Base-by-base conservation (phyloP, 2,113 vertebrate species). In the Trinectes maculatus region DNA sequence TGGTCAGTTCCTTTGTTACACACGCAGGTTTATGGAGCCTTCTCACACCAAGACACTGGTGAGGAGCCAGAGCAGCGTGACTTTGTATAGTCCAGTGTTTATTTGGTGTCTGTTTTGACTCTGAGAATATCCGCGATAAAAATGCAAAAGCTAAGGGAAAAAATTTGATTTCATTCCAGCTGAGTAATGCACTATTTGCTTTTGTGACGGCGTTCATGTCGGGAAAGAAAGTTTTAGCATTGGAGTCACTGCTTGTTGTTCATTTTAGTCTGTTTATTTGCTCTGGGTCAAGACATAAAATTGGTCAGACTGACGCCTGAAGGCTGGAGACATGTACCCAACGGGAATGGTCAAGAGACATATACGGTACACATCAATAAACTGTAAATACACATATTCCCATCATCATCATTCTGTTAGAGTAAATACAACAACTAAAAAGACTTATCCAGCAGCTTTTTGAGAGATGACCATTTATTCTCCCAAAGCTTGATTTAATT, bases 231-330 rank as follows among this genome's bases (percentile, higher is more conserved):
- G 34, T 58, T 43, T 40, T 31, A 49, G 53, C 19, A 8, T 31
- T 26, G 36, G 57, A 66, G 29, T 71, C 51, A 39, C 12, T 36
- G 24, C 34, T 77, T 24, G 13, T 0, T 76, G 63, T 53, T 81
- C 44, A 51, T 55, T 82, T 65, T 37, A 68, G 55, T 42, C 36
- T 64, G 53, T 84, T 87, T 82, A 61, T 84, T 87, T 80, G 31
- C 52, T 25, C 51, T 47, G 60, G 42, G 47, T 33, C 63, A 71
- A 78, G 57, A 69, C 62, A 34, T 68, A 31, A 61, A 79, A 67
- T 54, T 74, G 51, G 46, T 67, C 49, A 26, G 62, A 64, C 62
- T 71, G 39, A 75, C 26, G 60, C 71, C 64, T 33, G 28, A 26
- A 64, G 37, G 58, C 13, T 18, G 12, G 54, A 69, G 36, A 43